These are phyloP conservation scores for Alloscopus bannaensis DNA, from an alignment of 2,888 invertebrate genomes.

Conservation along the genomic window DNA sequence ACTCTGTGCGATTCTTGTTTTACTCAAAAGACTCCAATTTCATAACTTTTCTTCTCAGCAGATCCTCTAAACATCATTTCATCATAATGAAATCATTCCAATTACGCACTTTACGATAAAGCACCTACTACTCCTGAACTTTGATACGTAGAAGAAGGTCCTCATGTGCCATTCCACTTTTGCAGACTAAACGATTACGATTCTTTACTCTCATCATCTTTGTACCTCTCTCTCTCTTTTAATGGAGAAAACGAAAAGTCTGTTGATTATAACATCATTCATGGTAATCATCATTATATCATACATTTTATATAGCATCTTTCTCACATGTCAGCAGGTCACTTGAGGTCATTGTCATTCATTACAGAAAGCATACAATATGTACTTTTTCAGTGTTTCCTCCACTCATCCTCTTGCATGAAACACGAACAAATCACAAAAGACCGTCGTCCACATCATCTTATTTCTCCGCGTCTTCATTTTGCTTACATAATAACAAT, in stretches of 20 bases:
- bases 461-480: conserved; percentile 15
- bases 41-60: too few species aligned
- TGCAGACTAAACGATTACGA: conserved; percentile 16
- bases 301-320: conserved; percentile 17
- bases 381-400: too few species aligned
- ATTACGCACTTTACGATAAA: too few species aligned
- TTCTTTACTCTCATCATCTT: background rate
- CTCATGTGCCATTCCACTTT: too few species aligned
- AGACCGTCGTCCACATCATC: conserved; percentile 4
- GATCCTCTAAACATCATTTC: too few species aligned
- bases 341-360: conserved; percentile 46
- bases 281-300: conserved; percentile 12
- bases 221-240: background rate
- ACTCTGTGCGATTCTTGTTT: too few species aligned
- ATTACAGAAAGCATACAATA: conserved; percentile 14
- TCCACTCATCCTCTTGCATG: background rate
- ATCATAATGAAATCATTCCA: too few species aligned
- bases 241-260: background rate
- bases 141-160: too few species aligned
- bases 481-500: conserved; percentile 41
- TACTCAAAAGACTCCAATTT: too few species aligned
- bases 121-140: too few species aligned
- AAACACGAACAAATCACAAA: background rate
- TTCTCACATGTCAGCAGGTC: conserved; percentile 37
- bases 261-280: conserved; percentile 32